Evolutionary conservation across 2,888 invertebrate species (phyloP), one percentile per base, ranked within the genome.

Genomic region (Marronus borbonicus): DNA sequence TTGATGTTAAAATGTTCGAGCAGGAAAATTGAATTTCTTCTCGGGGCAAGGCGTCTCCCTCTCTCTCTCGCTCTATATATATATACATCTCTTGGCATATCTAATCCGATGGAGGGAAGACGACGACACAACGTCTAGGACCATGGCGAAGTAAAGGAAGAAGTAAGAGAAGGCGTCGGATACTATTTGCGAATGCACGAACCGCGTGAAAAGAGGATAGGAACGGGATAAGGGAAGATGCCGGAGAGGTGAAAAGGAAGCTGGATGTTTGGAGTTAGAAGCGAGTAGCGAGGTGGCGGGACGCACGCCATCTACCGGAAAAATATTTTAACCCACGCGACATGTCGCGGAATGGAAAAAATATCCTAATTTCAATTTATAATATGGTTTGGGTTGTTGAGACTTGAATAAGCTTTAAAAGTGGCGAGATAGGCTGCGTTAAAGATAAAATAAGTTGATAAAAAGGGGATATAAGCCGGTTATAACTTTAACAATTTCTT

Each of bases 1-100:
- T 83, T 83, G 83, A 83, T 81, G 83, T 82, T 80, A 80, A 82
- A 82, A 78, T 60, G 78, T 76, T 81, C 80, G 81, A 81, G 80
- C 79, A 81, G 74, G 82, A 82, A 83, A 82, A 83, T 83, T 83
- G 82, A 83, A 82, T 83, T 82, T 82, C 80, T 76, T 58, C 72
- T 36, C 76, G 52, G 60, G 65, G 64, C 69, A 76, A 12, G 44
- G 10, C 44, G 10, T 44, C 44, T 76, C 78, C 76, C 76, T 78
- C 31, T 31, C 24, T 24, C 24, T 24, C 24, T 24, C 24, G 0
- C 31, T 31, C 31, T 31, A 5, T 31, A 31, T 31, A 5, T 31
- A 31, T 31, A 31, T 31, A 78, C 78, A 78, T 76, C 76, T 78
- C 62, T 78, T 78, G 76, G 76, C 78, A 78, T 78, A 78, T 76